Evolutionary conservation across 2,888 invertebrate genomes (phyloP).

Genomic region (Pelosia muscerda): DNA sequence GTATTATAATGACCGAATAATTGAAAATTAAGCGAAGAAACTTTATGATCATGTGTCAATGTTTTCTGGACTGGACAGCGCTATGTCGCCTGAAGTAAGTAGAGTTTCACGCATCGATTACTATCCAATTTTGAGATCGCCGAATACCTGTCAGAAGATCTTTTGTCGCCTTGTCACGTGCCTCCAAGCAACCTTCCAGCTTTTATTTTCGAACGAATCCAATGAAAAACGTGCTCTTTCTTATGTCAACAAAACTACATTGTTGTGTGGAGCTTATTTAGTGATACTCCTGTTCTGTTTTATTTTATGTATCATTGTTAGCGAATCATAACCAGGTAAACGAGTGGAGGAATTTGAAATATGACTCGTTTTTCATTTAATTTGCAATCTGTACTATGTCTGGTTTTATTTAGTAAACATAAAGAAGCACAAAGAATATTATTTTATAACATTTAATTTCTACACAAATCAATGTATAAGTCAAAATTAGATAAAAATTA

Average conservation of each 20-base stretch:
- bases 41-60: conserved; percentile 38
- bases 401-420: not conserved
- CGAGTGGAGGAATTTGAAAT: not conserved
- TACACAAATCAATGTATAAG: too few relatives aligned
- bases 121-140: conserved; percentile 80
- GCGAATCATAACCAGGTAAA: conserved; percentile 27
- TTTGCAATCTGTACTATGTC: not conserved
- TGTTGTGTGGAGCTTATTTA: conserved; percentile 55
- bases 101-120: conserved; percentile 82
- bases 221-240: conserved; percentile 70
- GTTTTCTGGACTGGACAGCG: conserved; percentile 30
- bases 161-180: conserved; percentile 82
- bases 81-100: conserved; percentile 50
- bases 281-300: conserved; percentile 38
- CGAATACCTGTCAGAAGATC: conserved; percentile 77
- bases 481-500: too few relatives aligned
- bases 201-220: conserved; percentile 66
- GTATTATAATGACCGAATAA: conserved; percentile 47
- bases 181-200: conserved; percentile 62
- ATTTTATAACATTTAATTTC: too few relatives aligned
- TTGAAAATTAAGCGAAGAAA: conserved; percentile 47
- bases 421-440: too few relatives aligned
- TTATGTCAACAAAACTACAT: conserved; percentile 61
- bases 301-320: conserved; percentile 39
- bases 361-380: not conserved